Percentiles rank a stretch among this genome's conserved stretches.
These are phyloP conservation scores for Heliopora coerulea DNA, from an alignment of 92 coral and sea anemone genomes.

Conservation along the genomic window DNA sequence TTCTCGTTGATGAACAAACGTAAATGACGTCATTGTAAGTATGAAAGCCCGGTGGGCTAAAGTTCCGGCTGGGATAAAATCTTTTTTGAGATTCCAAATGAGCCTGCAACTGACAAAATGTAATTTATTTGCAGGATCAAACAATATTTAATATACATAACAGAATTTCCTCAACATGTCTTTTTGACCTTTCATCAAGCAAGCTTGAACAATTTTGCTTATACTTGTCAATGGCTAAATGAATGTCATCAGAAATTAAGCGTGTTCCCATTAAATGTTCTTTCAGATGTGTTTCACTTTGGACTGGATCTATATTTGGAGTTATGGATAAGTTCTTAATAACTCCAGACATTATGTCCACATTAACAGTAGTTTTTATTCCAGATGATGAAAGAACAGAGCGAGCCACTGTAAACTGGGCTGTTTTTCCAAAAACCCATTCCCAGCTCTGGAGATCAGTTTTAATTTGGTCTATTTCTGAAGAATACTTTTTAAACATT, in stretches of 20 bases:
- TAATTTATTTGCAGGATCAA: background rate
- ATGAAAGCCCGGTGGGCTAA: background rate
- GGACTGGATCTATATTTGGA: background rate
- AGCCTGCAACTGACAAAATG: too few relatives aligned
- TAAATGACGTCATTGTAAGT: background rate
- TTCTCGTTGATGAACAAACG: too few relatives aligned
- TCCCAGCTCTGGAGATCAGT: conserved; percentile 63
- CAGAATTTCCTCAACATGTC: conserved; percentile 13
- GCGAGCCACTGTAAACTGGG: conserved; percentile 65
- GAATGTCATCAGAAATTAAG: background rate
- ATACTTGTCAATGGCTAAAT: background rate
- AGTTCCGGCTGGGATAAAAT: background rate
- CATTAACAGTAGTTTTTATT: conserved; percentile 47
- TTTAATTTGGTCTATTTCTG: conserved; percentile 11
- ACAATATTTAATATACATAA: background rate
- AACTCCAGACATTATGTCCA: background rate
- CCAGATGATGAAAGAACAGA: conserved; percentile 58
- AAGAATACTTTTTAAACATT: conserved; percentile 1
- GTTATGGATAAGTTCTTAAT: background rate
- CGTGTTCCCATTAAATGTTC: background rate
- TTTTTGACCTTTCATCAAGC: background rate
- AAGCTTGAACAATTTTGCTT: background rate
- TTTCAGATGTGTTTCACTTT: background rate
- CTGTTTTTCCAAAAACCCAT: conserved; percentile 92
- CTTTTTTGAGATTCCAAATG: background rate